Evolutionary conservation across 2,888 invertebrate genomes (phyloP).

Genomic region (Malthinus seriepunctatus): DNA sequence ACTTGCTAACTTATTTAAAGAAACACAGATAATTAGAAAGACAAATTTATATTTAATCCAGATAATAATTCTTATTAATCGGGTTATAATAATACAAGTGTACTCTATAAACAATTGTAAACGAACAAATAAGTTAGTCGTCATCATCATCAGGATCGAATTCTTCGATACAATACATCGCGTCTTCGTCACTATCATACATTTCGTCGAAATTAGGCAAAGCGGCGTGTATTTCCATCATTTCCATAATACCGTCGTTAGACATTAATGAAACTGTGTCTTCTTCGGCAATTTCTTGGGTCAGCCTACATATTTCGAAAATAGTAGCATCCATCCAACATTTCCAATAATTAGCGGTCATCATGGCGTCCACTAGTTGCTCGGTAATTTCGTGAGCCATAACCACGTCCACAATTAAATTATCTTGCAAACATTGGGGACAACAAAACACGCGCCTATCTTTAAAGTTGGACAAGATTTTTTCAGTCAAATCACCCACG

Average conservation of each 20-base stretch:
- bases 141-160: slow-evolving; percentile 12
- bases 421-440: slow-evolving; percentile 48
- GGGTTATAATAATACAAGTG: no score
- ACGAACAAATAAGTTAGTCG: no score
- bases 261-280: slow-evolving; percentile 3
- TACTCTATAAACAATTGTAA: no score
- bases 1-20: no score
- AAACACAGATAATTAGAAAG: no score
- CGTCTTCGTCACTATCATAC: slow-evolving; percentile 31
- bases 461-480: slow-evolving; percentile 45
- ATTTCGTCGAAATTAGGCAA: background rate
- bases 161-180: slow-evolving; percentile 40
- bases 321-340: slow-evolving; percentile 46
- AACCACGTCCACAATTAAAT: slow-evolving; percentile 46
- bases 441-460: slow-evolving; percentile 47
- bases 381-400: slow-evolving; percentile 46
- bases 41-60: no score
- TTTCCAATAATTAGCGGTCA: slow-evolving; percentile 48
- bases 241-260: slow-evolving; percentile 7
- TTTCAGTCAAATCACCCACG: slow-evolving; percentile 46
- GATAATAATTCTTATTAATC: no score
- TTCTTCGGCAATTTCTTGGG: slow-evolving; percentile 9
- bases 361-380: slow-evolving; percentile 48
- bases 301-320: slow-evolving; percentile 40
- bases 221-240: slow-evolving; percentile 11